Conservation (phyloP, 2,113 vertebrate species). For the Notechis scutatus region DNA sequence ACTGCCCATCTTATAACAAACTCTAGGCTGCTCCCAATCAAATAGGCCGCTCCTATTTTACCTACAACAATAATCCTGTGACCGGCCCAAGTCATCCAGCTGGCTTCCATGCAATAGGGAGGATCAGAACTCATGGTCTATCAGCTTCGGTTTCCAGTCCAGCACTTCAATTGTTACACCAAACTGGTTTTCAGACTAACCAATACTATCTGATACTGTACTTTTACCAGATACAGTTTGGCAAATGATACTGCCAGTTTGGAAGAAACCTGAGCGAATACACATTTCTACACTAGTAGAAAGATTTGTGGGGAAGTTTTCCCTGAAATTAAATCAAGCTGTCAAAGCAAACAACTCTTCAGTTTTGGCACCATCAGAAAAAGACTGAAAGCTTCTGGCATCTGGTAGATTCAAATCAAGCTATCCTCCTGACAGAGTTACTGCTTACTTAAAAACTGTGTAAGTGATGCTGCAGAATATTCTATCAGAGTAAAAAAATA, state of each 20-base stretch:
- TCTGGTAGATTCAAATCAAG: not conserved
- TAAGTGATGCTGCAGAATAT: not conserved
- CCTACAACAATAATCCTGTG: not conserved
- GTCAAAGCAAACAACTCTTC: conserved; percentile 6
- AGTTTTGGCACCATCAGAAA: not conserved
- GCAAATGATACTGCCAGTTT: not conserved
- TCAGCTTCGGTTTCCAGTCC: not conserved
- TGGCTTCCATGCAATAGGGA: not conserved
- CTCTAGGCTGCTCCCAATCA: not conserved
- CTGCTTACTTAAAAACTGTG: not conserved
- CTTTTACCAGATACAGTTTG: not conserved
- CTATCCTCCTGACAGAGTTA: conserved; percentile 34
- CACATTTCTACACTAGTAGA: not conserved
- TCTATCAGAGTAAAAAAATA: conserved; percentile 12
- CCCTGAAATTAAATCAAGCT: not conserved
- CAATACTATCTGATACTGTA: not conserved
- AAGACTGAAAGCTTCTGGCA: fast-evolving
- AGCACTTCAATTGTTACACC: not conserved
- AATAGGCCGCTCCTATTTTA: not conserved
- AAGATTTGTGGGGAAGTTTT: not conserved
- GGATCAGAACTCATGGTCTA: not conserved
- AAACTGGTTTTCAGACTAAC: not conserved
- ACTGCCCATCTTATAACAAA: not conserved
- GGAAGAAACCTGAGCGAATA: not conserved
- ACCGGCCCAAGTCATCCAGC: not conserved